phyloP scores from a whole-genome alignment of 1,140 invertebrate species.

The Protaetia brevitarsis region DNA sequence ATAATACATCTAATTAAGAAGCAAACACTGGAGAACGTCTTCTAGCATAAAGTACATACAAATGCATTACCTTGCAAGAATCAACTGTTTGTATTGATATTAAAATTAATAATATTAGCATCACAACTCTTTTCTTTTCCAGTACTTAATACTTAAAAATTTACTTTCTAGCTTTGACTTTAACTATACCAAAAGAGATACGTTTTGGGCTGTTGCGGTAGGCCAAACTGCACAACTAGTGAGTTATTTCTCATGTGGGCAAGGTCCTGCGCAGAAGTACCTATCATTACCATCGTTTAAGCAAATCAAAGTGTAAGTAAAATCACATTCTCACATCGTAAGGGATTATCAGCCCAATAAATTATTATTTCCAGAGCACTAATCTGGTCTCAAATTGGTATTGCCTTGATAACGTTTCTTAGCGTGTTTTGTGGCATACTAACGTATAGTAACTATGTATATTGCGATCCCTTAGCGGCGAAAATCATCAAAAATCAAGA shows the following conservation, averaged over 20 bases:
- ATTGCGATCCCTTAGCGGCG: constrained; percentile 65
- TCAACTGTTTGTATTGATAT: too few relatives aligned
- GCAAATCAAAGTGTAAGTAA: constrained; percentile 46
- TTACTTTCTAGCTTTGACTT: constrained; percentile 54
- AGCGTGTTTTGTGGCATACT: constrained; percentile 61
- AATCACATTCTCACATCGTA: constrained; percentile 42
- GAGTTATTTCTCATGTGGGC: constrained; percentile 57
- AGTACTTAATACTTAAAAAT: constrained; percentile 35
- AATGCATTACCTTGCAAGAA: too few relatives aligned
- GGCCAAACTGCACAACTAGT: constrained; percentile 58
- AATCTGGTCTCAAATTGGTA: neutral
- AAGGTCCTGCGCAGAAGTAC: constrained; percentile 58
- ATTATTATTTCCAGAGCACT: constrained; percentile 38
- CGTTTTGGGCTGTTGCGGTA: constrained; percentile 56
- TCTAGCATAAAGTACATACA: too few relatives aligned
- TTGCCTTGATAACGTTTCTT: neutral
- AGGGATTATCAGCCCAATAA: constrained; percentile 46
- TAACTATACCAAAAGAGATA: constrained; percentile 54
- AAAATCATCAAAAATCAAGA: constrained; percentile 50
- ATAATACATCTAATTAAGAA: too few relatives aligned
- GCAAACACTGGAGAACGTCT: too few relatives aligned
- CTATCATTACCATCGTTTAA: constrained; percentile 53
- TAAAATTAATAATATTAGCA: too few relatives aligned
- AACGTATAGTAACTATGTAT: constrained; percentile 65
- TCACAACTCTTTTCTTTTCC: too few relatives aligned